Conservation (phyloP, 1,140 invertebrate genomes). For the Araneus ventricosus region DNA sequence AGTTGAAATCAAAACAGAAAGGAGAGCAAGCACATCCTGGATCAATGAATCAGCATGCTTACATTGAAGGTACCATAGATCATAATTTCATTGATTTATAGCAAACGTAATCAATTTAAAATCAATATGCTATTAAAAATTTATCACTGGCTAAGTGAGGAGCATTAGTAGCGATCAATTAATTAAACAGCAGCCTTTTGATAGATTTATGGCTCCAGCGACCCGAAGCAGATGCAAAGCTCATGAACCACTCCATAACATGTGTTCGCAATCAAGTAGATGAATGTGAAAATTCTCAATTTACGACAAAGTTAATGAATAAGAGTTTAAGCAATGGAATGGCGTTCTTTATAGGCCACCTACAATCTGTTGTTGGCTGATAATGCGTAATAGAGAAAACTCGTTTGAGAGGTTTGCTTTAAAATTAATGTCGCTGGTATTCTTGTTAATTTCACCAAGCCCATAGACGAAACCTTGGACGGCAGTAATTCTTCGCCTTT, state of each 20-base stretch:
- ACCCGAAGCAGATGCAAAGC: background rate
- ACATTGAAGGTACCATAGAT: background rate
- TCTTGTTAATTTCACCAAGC: no score
- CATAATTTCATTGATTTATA: background rate
- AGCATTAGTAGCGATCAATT: background rate
- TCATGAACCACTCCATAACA: background rate
- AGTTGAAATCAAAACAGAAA: no score
- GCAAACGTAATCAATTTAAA: background rate
- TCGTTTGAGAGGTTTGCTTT: no score
- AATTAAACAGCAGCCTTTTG: background rate
- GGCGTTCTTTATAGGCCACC: background rate
- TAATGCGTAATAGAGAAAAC: no score
- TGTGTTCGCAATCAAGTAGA: background rate
- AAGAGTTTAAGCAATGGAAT: background rate
- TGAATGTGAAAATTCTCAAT: background rate
- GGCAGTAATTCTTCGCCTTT: no score
- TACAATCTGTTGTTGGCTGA: no score
- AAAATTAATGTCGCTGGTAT: no score
- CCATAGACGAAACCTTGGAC: no score
- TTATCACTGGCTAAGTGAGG: background rate
- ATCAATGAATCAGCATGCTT: no score
- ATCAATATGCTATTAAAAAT: background rate
- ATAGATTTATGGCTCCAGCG: background rate
- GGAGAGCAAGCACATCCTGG: no score
- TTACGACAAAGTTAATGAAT: constrained; percentile 1